Evolutionary conservation across 2,888 invertebrate genomes (phyloP).

Genomic region (Ectropis crepuscularia): DNA sequence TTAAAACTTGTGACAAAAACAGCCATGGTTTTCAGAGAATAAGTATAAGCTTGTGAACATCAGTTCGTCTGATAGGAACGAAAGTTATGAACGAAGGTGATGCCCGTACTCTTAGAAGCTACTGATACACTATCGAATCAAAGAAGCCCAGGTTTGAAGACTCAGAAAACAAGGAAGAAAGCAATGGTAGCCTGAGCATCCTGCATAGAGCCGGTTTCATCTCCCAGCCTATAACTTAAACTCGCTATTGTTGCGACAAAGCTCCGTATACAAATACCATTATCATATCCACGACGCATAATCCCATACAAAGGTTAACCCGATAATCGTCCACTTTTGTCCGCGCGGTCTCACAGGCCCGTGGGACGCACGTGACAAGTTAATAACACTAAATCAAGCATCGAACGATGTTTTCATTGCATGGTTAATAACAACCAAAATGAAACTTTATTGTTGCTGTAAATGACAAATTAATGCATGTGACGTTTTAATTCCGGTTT

Average conservation of each 20-base stretch:
- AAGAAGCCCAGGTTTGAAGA: no score
- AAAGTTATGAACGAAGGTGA: no score
- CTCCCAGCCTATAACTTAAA: no score
- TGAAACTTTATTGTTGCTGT: slow-evolving; percentile 58
- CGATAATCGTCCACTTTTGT: slow-evolving; percentile 66
- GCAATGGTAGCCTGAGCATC: no score
- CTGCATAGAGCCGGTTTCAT: no score
- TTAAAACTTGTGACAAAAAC: no score
- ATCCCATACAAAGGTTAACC: slow-evolving; percentile 45
- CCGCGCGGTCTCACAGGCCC: slow-evolving; percentile 43
- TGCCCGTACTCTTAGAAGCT: no score
- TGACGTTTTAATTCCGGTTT: slow-evolving; percentile 39
- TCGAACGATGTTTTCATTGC: slow-evolving; percentile 60
- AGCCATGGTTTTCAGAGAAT: no score
- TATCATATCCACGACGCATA: slow-evolving; percentile 13
- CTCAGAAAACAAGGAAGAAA: no score
- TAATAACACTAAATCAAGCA: slow-evolving; percentile 79
- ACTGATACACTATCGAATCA: no score
- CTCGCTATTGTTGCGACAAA: not conserved
- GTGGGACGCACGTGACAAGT: slow-evolving; percentile 66
- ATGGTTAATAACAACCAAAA: slow-evolving; percentile 62
- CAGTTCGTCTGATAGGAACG: no score
- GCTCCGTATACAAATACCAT: slow-evolving; percentile 1
- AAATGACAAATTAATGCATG: slow-evolving; percentile 35
- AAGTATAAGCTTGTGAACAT: no score